A percentile compares a stretch with the other conserved stretches of the same genome.
Evolutionary conservation across 2,797 vertebrate genomes (phyloP).

Genomic region (Platyrinchus mystaceus): DNA sequence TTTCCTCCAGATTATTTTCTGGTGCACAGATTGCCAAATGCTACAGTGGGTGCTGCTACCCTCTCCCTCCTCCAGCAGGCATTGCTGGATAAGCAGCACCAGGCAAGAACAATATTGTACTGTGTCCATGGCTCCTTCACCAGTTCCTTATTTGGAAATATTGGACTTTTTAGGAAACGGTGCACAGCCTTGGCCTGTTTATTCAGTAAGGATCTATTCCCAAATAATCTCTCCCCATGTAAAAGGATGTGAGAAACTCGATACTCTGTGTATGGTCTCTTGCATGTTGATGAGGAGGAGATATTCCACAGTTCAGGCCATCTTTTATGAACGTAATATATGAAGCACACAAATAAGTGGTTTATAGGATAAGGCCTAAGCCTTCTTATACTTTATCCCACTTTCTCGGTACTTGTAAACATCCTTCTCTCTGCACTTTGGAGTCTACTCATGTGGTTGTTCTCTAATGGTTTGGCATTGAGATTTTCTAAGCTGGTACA

Average conservation of each 20-base stretch:
- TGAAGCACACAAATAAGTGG: background rate
- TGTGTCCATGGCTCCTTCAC: background rate
- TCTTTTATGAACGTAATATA: background rate
- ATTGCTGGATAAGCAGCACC: background rate
- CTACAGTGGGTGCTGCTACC: background rate
- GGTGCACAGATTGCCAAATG: background rate
- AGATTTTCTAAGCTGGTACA: background rate
- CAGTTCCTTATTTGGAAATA: background rate
- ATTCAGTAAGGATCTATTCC: background rate
- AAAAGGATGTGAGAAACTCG: accelerated
- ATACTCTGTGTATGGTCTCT: background rate
- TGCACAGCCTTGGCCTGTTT: background rate
- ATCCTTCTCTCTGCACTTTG: background rate
- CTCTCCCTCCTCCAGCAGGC: background rate
- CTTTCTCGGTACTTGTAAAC: background rate
- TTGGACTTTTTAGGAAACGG: background rate
- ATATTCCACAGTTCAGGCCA: background rate
- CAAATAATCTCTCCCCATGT: accelerated
- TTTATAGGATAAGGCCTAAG: background rate
- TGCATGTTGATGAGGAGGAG: accelerated
- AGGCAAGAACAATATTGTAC: background rate
- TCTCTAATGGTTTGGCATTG: background rate
- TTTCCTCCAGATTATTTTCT: background rate
- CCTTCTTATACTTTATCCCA: background rate
- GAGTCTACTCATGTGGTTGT: background rate